Conservation (phyloP, 2,888 invertebrate genomes). For the Linnaemya tessellans region DNA sequence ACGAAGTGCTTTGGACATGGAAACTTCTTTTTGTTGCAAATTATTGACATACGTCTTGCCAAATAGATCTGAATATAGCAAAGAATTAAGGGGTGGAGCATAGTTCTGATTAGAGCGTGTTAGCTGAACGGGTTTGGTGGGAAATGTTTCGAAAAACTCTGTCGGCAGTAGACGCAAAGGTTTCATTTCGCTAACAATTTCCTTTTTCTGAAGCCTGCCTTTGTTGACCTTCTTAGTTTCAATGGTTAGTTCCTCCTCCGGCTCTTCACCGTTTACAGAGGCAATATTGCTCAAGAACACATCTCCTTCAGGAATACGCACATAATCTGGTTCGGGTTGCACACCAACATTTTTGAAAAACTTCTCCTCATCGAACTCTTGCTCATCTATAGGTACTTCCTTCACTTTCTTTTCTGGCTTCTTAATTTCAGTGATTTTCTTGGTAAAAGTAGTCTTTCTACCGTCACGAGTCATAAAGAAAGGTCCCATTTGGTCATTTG, state of each 20-base stretch:
- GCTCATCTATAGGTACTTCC: slow-evolving; percentile 74
- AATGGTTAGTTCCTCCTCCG: slow-evolving; percentile 54
- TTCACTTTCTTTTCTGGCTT: slow-evolving; percentile 77
- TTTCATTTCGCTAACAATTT: slow-evolving; percentile 71
- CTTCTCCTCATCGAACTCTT: slow-evolving; percentile 79
- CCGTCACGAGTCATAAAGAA: slow-evolving; percentile 76
- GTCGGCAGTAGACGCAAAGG: slow-evolving; percentile 76
- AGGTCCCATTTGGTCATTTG: slow-evolving; percentile 74
- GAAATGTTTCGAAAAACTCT: slow-evolving; percentile 79
- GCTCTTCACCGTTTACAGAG: slow-evolving; percentile 77
- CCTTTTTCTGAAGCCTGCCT: slow-evolving; percentile 2
- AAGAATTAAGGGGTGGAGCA: slow-evolving; percentile 76
- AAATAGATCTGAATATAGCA: slow-evolving; percentile 77
- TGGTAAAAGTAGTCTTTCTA: slow-evolving; percentile 75
- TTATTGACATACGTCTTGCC: slow-evolving; percentile 63
- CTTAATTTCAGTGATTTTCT: slow-evolving; percentile 79
- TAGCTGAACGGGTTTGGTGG: slow-evolving; percentile 68
- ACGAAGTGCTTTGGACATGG: slow-evolving; percentile 14
- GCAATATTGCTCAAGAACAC: slow-evolving; percentile 79
- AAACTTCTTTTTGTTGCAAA: slow-evolving; percentile 21
- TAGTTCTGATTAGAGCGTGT: slow-evolving; percentile 69
- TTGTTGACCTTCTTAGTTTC: slow-evolving; percentile 23
- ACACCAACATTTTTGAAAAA: slow-evolving; percentile 78
- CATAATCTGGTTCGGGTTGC: slow-evolving; percentile 76
- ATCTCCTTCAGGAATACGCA: slow-evolving; percentile 79